Percentiles rank a stretch among this genome's conserved stretches.
Evolutionary conservation across 2,888 invertebrate species (phyloP).

Genomic region (Scaptomyza caliginosa): DNA sequence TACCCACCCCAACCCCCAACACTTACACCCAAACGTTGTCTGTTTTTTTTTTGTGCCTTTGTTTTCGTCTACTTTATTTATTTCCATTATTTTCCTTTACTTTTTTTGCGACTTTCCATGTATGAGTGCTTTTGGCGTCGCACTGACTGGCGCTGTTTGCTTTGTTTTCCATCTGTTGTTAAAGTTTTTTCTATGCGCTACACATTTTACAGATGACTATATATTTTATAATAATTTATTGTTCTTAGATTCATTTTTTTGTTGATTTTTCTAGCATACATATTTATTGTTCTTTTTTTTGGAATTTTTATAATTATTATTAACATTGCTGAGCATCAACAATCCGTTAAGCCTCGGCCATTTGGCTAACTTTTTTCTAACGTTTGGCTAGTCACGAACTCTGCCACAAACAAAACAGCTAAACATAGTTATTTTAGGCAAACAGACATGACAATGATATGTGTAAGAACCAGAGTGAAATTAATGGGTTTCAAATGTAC

Average conservation of each 20-base stretch:
- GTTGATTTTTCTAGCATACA: too few relatives aligned
- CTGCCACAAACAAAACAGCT: slow-evolving; percentile 20
- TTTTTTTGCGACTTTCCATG: slow-evolving; percentile 14
- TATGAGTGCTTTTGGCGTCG: slow-evolving; percentile 56
- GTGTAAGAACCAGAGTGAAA: slow-evolving; percentile 14
- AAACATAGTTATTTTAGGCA: slow-evolving; percentile 7
- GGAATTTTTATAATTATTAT: too few relatives aligned
- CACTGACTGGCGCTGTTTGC: slow-evolving; percentile 61
- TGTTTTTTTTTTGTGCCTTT: slow-evolving; percentile 28
- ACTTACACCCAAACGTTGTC: slow-evolving; percentile 6
- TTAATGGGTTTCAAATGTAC: slow-evolving; percentile 24
- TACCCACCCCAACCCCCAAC: background rate
- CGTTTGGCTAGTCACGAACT: slow-evolving; percentile 43
- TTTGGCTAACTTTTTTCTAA: slow-evolving; percentile 12
- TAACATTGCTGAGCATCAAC: too few relatives aligned
- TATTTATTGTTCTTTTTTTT: too few relatives aligned
- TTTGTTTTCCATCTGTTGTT: slow-evolving; percentile 9
- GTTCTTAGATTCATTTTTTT: too few relatives aligned
- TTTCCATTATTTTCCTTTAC: slow-evolving; percentile 12
- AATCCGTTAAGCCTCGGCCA: background rate
- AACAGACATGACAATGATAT: slow-evolving; percentile 25
- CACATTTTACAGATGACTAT: slow-evolving; percentile 4
- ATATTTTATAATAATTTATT: too few relatives aligned
- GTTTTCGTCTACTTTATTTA: slow-evolving; percentile 33
- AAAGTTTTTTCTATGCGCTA: slow-evolving; percentile 26